Conservation (phyloP, 1,140 invertebrate genomes). For the Anthonomus grandis region DNA sequence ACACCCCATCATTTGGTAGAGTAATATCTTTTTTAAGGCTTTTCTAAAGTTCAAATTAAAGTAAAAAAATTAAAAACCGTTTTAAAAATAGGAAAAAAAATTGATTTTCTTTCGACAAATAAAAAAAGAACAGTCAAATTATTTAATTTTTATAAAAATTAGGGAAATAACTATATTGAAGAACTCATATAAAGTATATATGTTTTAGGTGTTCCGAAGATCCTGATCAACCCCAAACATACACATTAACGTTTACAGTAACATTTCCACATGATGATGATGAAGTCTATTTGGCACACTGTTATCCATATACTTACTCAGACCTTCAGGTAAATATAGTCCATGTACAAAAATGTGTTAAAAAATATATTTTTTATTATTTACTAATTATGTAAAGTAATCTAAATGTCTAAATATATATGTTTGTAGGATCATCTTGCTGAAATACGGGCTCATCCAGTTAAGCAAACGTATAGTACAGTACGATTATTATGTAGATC, state of each 20-base stretch:
- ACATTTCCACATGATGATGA: conserved; percentile 88
- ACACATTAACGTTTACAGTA: conserved; percentile 90
- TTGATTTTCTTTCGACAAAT: too few relatives aligned
- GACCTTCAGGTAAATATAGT: conserved; percentile 63
- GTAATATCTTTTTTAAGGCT: too few relatives aligned
- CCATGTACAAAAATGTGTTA: not conserved
- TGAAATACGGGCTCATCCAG: conserved; percentile 67
- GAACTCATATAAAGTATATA: conserved; percentile 42
- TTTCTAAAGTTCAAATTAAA: too few relatives aligned
- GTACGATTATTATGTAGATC: conserved; percentile 78
- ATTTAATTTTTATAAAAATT: too few relatives aligned
- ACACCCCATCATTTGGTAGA: too few relatives aligned
- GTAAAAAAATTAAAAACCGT: too few relatives aligned
- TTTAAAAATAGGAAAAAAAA: too few relatives aligned
- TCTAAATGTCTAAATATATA: not conserved
- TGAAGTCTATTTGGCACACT: conserved; percentile 91
- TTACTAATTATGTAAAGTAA: not conserved
- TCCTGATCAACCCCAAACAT: conserved; percentile 54
- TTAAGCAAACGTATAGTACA: conserved; percentile 77
- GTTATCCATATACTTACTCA: conserved; percentile 95
- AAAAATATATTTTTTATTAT: not conserved
- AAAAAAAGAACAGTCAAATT: too few relatives aligned
- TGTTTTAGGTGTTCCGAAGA: conserved; percentile 42
- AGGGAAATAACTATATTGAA: too few relatives aligned
- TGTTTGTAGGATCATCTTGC: conserved; percentile 59